Conservation (phyloP, 2,888 invertebrate species). For the Pelosia muscerda region DNA sequence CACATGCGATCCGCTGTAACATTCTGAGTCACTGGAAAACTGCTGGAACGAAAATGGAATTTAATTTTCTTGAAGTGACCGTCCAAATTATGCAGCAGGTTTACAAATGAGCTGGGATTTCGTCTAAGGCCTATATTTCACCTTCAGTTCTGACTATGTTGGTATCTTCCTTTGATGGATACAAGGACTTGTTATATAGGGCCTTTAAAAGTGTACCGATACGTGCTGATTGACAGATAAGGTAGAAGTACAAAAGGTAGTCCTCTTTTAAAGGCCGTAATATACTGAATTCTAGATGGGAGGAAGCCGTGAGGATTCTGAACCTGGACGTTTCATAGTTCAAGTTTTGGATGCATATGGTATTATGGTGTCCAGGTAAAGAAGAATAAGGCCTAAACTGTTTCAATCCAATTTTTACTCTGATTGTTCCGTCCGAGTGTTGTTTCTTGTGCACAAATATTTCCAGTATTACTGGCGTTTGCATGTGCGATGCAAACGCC, state of each 20-base stretch:
- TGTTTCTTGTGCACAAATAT: background rate
- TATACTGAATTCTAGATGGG: no score
- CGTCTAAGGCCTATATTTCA: background rate
- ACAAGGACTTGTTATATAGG: no score
- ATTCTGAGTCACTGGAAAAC: background rate
- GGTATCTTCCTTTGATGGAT: background rate
- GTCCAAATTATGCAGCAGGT: background rate
- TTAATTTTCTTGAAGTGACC: background rate
- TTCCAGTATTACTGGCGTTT: background rate
- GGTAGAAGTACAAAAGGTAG: no score
- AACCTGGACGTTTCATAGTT: no score
- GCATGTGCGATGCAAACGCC: no score
- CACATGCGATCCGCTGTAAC: background rate
- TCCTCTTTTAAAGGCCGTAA: no score
- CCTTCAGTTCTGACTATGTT: background rate
- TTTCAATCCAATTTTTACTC: background rate
- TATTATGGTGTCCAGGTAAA: no score
- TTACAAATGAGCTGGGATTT: background rate
- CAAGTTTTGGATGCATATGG: no score
- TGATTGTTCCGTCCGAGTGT: background rate
- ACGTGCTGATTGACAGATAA: background rate
- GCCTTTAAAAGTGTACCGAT: background rate
- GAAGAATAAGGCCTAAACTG: background rate
- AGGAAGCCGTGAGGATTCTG: no score
- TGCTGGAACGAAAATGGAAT: conserved; percentile 1